Evolutionary conservation across 2,888 invertebrate genomes (phyloP).

Genomic region (Lithodes maja): DNA sequence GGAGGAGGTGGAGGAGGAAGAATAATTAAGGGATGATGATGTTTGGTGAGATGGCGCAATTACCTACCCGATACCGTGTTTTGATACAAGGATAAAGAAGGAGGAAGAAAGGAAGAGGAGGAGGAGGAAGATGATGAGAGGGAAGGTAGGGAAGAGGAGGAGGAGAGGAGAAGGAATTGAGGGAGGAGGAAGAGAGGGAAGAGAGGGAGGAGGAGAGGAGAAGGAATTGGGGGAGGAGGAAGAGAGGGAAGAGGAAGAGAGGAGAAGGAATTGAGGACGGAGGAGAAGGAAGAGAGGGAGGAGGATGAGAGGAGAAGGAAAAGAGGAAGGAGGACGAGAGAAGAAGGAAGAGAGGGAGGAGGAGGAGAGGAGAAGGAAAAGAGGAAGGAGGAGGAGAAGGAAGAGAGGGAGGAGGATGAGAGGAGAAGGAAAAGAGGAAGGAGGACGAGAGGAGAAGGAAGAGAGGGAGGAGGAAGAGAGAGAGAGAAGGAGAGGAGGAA

Average conservation of each 20-base stretch:
- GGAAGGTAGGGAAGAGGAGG: background rate
- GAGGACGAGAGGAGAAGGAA: background rate
- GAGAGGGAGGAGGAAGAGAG: background rate
- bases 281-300: background rate
- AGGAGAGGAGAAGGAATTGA: background rate
- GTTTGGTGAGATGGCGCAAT: background rate
- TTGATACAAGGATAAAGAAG: background rate
- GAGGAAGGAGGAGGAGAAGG: background rate
- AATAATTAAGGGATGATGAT: background rate
- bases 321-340: conserved; percentile 1
- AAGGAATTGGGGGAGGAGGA: background rate
- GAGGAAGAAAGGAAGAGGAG: background rate
- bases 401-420: background rate
- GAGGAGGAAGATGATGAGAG: background rate
- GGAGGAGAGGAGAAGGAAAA: background rate
- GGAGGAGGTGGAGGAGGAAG: background rate
- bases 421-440: background rate
- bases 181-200: background rate
- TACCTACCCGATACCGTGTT: background rate
- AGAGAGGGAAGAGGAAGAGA: background rate
- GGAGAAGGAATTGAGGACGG: background rate
- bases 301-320: background rate
- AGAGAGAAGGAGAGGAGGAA: background rate
- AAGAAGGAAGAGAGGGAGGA: background rate
- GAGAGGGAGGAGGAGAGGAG: background rate